Evolutionary conservation across 2,113 vertebrate genomes (phyloP), one percentile per base, ranked within the genome.

Genomic region (Camelus dromedarius): DNA sequence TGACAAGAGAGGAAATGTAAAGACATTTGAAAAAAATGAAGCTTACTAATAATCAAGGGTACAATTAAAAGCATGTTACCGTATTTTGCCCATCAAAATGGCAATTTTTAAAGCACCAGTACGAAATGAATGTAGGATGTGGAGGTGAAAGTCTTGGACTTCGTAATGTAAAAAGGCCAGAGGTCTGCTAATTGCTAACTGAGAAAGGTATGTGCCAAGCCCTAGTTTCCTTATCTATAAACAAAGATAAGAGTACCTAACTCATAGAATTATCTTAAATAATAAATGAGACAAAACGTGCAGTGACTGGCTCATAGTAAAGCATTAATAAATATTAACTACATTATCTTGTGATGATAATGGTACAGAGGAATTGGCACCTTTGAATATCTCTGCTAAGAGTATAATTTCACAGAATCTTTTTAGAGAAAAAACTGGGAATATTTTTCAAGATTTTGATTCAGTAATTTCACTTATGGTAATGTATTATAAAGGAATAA

Each of bases 401-500:
- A 60, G 30, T 60, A 79, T 52, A 60, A 81, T 3, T 35, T 24
- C n/a, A 76, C 8, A 75, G 72, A 13, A 93, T 80, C 48, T 28
- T 84, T 70, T 28, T 12, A 89, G 52, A 93, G 4, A 96, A 73
- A 73, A 0, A 76, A 46, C 24, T 42, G 58, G 67, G 69, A 69
- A 86, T 75, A 54, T 35, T 62, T 93, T 28, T 62, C 42, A 69
- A 62, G 66, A 82, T 18, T 5, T 91, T 76, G 46, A 86, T 35
- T 89, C 42, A 81, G 66, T 76, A 69, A 81, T 86, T 93, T 81
- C n/a, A 60, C 67, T 86, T 80, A 38, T 18, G 30, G 30, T 2
- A 69, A 92, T 54, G 38, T 56, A 92, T 58, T 92, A 22, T 35
- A 69, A 90, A 60, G 58, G 11, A 80, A 81, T 81, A 81, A 75